A percentile compares a stretch with the other conserved stretches of the same genome.
Evolutionary conservation across 2,888 invertebrate genomes (phyloP).

Genomic region (Scaptomyza reducta): DNA sequence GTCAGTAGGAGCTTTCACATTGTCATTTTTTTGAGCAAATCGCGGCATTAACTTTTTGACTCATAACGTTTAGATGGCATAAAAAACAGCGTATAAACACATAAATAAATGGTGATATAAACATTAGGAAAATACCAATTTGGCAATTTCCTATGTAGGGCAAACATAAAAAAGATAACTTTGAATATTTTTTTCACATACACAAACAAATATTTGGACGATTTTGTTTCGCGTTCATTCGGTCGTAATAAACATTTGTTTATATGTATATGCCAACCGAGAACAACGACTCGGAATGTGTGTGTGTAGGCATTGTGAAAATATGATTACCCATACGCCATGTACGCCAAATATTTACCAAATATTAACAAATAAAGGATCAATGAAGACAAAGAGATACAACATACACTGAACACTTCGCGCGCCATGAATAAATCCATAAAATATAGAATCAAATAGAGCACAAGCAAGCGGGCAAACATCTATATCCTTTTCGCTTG

Average conservation of each 20-base stretch:
- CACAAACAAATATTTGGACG: conserved; percentile 6
- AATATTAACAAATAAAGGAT: conserved; percentile 77
- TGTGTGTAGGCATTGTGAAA: conserved; percentile 85
- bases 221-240: conserved; percentile 19
- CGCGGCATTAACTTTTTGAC: conserved; percentile 32
- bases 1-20: conserved; percentile 8
- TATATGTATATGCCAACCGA: conserved; percentile 77
- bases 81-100: conserved; percentile 24
- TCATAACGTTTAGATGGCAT: conserved; percentile 30
- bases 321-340: conserved; percentile 74
- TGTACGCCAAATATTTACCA: conserved; percentile 78
- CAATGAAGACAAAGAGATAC: conserved; percentile 60
- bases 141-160: conserved; percentile 62
- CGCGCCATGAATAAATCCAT: conserved; percentile 70
- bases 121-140: conserved; percentile 72
- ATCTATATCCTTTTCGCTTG: too few relatives aligned
- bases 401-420: conserved; percentile 34
- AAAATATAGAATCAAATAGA: conserved; percentile 73
- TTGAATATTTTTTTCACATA: conserved; percentile 55
- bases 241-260: conserved; percentile 66
- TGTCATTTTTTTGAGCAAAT: conserved; percentile 24
- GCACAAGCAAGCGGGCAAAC: conserved; percentile 60
- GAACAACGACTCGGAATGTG: conserved; percentile 85
- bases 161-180: conserved; percentile 54
- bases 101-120: conserved; percentile 58